Percentiles rank a stretch among this genome's conserved stretches.
Evolutionary conservation across 2,888 invertebrate genomes (phyloP).

Genomic region (Stenichneumon culpator): DNA sequence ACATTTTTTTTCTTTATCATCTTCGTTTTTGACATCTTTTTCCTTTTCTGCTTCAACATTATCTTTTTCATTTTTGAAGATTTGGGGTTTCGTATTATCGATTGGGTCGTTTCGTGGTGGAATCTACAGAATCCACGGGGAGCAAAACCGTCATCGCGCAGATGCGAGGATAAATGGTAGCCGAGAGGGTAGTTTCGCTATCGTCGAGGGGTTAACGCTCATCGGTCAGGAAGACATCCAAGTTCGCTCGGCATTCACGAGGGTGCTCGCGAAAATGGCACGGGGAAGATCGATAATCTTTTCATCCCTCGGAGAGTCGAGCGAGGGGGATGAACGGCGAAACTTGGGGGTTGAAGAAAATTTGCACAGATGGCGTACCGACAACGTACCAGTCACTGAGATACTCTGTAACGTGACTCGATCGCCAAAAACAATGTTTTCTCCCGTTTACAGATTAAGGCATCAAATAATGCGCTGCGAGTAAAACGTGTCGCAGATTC

Average conservation of each 20-base stretch:
- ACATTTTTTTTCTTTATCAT: neutral
- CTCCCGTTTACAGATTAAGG: neutral
- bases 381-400: conserved; percentile 13
- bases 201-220: conserved; percentile 69
- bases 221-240: conserved; percentile 82
- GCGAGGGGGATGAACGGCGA: conserved; percentile 50
- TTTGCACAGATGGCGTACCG: conserved; percentile 66
- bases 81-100: conserved; percentile 17
- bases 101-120: neutral
- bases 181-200: conserved; percentile 12
- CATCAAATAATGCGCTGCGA: neutral
- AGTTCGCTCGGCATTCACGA: conserved; percentile 30
- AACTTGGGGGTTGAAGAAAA: conserved; percentile 26
- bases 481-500: neutral
- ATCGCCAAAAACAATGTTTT: neutral
- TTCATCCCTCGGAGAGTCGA: conserved; percentile 34
- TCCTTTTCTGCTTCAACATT: neutral
- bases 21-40: neutral
- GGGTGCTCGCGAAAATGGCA: conserved; percentile 24
- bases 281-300: conserved; percentile 67
- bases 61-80: neutral
- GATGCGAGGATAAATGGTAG: neutral
- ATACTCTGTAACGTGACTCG: neutral
- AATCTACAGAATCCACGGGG: conserved; percentile 26
- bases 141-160: neutral